Evolutionary conservation across 2,888 invertebrate genomes (phyloP), one percentile per base, ranked within the genome.

Genomic region (Oeneis ivallda): DNA sequence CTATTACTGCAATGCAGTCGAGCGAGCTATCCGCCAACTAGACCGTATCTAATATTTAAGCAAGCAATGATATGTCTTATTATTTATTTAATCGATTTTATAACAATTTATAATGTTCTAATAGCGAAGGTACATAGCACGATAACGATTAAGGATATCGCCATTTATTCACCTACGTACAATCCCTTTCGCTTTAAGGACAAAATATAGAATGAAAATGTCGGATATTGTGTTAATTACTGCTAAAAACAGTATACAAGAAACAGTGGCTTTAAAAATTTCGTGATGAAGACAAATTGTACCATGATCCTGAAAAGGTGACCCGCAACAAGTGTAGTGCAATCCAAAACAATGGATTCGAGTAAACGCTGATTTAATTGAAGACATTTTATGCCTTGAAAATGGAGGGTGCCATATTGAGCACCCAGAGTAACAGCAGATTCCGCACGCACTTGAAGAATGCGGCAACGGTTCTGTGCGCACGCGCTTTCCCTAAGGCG

Each of bases 331-430:
- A 72, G 72, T 72, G 70, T 67, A 74, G 72, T 75, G 73, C 69
- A 70, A 65, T 60, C 62, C 43, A 53, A 49, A 70, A 83, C 74
- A 69, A 90, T 89, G 90, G 85, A 82, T 79, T 81, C 82, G 58
- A 85, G 83, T 73, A 83, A 84, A 82, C 79, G 84, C 74, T 87
- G 68, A 80, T 82, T 82, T 79, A 64, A 71, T 79, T 80, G 76
- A 64, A 43, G 62, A 64, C 59, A 68, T 47, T 62, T 58, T 50
- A 54, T 58, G 58, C 41, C 57, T 47, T 71, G 60, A 83, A 82
- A 73, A 93, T 93, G 93, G 93, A 93, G 79, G 89, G 92, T 80
- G 92, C 92, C 74, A 85, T 91, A 70, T 77, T 93, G 76, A 89
- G 92, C 82, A 87, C 92, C 76, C 85, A 90, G 65, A 89, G 85